phyloP scores from a whole-genome alignment of 2,888 invertebrate species.

The Acleris literana region DNA sequence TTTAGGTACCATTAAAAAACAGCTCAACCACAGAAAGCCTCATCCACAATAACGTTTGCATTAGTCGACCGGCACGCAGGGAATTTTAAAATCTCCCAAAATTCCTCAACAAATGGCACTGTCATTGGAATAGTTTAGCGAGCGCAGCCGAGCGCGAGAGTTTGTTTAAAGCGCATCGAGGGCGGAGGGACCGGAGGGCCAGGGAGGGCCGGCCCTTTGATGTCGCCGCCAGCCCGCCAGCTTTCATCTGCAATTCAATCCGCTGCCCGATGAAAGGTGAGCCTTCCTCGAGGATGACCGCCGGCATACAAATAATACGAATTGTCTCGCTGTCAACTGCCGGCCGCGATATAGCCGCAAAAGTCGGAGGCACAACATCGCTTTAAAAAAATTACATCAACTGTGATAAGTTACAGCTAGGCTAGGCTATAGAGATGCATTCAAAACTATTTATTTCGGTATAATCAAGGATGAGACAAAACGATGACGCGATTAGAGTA shows the following conservation, averaged over 20 bases:
- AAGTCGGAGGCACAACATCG: too few relatives aligned
- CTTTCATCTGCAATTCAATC: slow-evolving; percentile 33
- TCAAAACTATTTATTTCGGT: too few relatives aligned
- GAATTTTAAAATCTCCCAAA: slow-evolving; percentile 30
- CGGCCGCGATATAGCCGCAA: background rate
- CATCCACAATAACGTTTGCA: slow-evolving; percentile 1
- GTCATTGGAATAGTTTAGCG: slow-evolving; percentile 46
- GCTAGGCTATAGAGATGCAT: too few relatives aligned
- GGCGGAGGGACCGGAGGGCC: slow-evolving; percentile 16
- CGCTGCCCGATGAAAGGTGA: background rate
- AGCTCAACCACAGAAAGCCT: background rate
- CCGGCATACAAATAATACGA: background rate
- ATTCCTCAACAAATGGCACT: slow-evolving; percentile 24
- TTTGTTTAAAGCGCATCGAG: slow-evolving; percentile 41
- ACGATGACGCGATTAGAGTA: too few relatives aligned
- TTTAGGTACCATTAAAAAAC: background rate
- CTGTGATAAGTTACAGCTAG: too few relatives aligned
- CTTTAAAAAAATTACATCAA: too few relatives aligned
- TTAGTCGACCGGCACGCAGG: background rate
- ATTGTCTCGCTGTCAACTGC: background rate
- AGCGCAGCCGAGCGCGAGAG: slow-evolving; percentile 38
- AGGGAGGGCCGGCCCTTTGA: slow-evolving; percentile 44
- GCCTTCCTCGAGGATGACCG: background rate
- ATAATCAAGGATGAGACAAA: too few relatives aligned
- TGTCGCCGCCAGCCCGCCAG: slow-evolving; percentile 39